Evolutionary conservation across 2,888 invertebrate species (phyloP).

Genomic region (Galeruca laticollis): DNA sequence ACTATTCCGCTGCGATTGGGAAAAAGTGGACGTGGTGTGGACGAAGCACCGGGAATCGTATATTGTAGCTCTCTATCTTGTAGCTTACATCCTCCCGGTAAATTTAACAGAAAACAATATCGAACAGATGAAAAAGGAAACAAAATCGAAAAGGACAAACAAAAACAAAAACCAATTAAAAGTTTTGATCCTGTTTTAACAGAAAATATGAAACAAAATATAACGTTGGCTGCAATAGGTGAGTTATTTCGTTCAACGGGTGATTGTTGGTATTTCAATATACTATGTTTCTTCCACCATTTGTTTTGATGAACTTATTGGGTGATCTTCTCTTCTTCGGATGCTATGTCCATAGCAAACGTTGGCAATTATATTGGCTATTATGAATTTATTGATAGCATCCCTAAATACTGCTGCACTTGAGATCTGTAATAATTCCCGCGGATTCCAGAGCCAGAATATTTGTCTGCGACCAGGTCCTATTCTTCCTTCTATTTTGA

Average conservation of each 20-base stretch:
- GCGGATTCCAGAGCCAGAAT: too few relatives aligned
- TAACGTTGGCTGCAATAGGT: conserved; percentile 46
- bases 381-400: too few relatives aligned
- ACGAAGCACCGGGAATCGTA: neutral
- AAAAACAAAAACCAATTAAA: neutral
- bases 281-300: too few relatives aligned
- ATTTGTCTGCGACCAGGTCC: too few relatives aligned
- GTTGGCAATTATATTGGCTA: too few relatives aligned
- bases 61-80: neutral
- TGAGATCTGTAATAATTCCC: too few relatives aligned
- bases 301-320: too few relatives aligned
- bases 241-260: neutral
- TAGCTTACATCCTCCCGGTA: neutral
- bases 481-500: too few relatives aligned
- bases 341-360: too few relatives aligned
- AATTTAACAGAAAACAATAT: neutral
- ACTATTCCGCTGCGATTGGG: neutral
- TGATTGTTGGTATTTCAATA: neutral
- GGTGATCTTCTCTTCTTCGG: too few relatives aligned
- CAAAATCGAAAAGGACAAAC: neutral
- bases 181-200: neutral
- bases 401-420: too few relatives aligned
- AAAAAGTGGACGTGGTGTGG: neutral
- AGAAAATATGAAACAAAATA: conserved; percentile 35
- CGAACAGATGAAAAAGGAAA: neutral